Base-by-base conservation (phyloP, 2,888 invertebrate species). In the Pyrochroa serraticornis region DNA sequence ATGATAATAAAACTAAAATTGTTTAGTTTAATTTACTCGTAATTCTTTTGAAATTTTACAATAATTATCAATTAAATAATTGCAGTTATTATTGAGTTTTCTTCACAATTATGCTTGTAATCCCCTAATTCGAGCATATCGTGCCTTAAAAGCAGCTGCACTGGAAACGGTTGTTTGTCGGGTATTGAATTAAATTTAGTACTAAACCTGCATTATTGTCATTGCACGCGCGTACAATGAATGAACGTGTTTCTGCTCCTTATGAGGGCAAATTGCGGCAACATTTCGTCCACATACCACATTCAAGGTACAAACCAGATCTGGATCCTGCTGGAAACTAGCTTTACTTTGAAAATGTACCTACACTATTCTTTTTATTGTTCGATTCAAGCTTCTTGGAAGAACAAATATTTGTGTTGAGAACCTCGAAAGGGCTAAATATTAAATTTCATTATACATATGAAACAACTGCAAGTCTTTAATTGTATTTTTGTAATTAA, bases 281-380 rank as follows among this genome's bases (percentile, higher is more conserved):
- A 36, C 33, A 38, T 39, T 49, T 39, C 35, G 32, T 32, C 32
- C 14, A 13, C 49, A n/a, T 22, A 37, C 39, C 12, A 31, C 31
- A 49, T 39, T 39, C 13, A 22, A 2, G 22, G 7, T 43, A 14
- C n/a, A 43, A 22, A 43, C 14, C 14, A 8, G n/a, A 7, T 45
- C 10, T 33, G 5, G 6, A 12, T 45, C 33, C 33, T 34, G 3
- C n/a, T 12, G 9, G 34, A 32, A 43, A 31, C 35, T 8, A 30
- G 42, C 34, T 51, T 51, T 43, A 7, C 9, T 10, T 10, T 32
- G 22, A 22, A 22, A 22, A 22, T 22, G 22, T 31, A n/a, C n/a
- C 14, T 30, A 55, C 42, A 38, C 41, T 39, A 39, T 42, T 49
- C 39, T 41, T 42, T 12, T 49, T 42, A 49, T 49, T 49, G 13